Conservation (phyloP, 1,140 invertebrate genomes). For the Nixonia krombeini region DNA sequence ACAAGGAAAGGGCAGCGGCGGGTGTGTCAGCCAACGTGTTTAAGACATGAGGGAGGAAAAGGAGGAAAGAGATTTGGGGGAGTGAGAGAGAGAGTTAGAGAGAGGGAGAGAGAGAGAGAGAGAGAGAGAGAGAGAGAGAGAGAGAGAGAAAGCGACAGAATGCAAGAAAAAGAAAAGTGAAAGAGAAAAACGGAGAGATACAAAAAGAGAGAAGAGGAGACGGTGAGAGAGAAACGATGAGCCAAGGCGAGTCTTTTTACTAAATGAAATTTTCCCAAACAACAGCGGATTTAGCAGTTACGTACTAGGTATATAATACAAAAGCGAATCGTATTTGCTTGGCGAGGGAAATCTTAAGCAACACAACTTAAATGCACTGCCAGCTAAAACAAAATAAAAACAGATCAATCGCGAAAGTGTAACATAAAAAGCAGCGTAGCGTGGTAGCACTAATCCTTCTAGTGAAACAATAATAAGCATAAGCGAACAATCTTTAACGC, state of each 20-base stretch:
- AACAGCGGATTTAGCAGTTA: no score
- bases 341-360: slow-evolving; percentile 65
- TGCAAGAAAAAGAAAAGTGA: no score
- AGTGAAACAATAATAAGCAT: slow-evolving; percentile 46
- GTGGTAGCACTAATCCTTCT: slow-evolving; percentile 25
- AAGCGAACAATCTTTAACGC: slow-evolving; percentile 50
- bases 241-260: slow-evolving; percentile 54
- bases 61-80: slow-evolving; percentile 14
- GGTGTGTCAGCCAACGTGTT: slow-evolving; percentile 27
- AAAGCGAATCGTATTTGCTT: slow-evolving; percentile 60
- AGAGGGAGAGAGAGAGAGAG: slow-evolving; percentile 25
- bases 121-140: slow-evolving; percentile 22
- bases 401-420: slow-evolving; percentile 46
- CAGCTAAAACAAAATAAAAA: slow-evolving; percentile 66
- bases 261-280: slow-evolving; percentile 60
- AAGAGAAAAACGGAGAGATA: no score
- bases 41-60: slow-evolving; percentile 26
- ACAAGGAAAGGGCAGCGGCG: neutral
- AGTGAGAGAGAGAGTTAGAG: no score
- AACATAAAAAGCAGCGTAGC: slow-evolving; percentile 38
- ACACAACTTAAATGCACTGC: slow-evolving; percentile 66
- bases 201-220: slow-evolving; percentile 8
- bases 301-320: no score
- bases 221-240: slow-evolving; percentile 13
- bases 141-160: slow-evolving; percentile 16